Evolutionary conservation across 2,888 invertebrate species (phyloP).

Genomic region (Dasysyrphus albostriatus): DNA sequence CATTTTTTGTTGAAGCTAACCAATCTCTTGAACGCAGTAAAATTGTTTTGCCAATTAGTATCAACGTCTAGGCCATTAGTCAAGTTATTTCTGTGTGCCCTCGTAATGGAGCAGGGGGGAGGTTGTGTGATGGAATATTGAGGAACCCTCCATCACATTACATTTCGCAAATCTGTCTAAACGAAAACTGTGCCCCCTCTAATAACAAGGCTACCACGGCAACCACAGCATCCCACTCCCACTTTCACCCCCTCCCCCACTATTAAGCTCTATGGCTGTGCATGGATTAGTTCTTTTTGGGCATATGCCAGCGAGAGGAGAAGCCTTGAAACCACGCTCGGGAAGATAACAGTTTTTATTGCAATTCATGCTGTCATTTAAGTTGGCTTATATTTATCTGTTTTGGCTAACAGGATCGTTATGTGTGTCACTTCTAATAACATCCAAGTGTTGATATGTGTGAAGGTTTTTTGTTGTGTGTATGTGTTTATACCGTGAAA

Average conservation of each 20-base stretch:
- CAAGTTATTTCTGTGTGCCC: conserved; percentile 60
- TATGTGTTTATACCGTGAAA: neutral
- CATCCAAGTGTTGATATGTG: neutral
- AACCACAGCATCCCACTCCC: neutral
- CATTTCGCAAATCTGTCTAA: conserved; percentile 51
- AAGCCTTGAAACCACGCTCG: conserved; percentile 53
- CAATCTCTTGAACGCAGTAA: conserved; percentile 43
- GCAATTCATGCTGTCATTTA: conserved; percentile 57
- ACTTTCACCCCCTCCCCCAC: neutral
- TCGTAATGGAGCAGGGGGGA: conserved; percentile 11
- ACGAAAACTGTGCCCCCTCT: conserved; percentile 18
- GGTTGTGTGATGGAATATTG: neutral
- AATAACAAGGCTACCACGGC: neutral
- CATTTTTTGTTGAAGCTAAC: conserved; percentile 17
- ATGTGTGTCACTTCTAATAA: conserved; percentile 56
- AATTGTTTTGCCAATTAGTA: conserved; percentile 65
- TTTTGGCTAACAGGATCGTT: conserved; percentile 44
- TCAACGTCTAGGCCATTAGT: conserved; percentile 61
- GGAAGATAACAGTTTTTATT: conserved; percentile 68
- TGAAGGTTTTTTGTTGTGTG: conserved; percentile 1
- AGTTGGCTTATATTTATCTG: conserved; percentile 57
- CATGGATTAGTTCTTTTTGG: conserved; percentile 44
- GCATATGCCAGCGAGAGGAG: conserved; percentile 47
- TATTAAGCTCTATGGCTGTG: neutral
- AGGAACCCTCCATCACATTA: conserved; percentile 25